Conservation (phyloP, 2,888 invertebrate species). For the Abscondita cerata region DNA sequence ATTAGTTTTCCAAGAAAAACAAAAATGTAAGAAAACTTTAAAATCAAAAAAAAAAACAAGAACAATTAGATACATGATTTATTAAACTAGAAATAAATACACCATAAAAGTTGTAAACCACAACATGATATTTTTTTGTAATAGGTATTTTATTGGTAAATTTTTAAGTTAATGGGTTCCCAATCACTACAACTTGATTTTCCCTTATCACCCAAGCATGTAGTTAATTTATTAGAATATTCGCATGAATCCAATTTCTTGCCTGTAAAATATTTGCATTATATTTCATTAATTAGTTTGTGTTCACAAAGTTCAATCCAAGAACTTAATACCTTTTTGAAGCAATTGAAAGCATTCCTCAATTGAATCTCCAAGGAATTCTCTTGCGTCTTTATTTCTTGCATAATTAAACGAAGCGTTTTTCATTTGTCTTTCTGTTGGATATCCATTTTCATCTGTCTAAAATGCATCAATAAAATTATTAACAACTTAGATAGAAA, state of each 20-base stretch:
- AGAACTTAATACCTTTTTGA: conserved; percentile 49
- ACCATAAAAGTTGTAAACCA: too few relatives aligned
- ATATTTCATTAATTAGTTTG: too few relatives aligned
- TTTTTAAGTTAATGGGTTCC: conserved; percentile 63
- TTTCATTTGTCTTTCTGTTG: conserved; percentile 69
- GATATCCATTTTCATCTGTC: conserved; percentile 69
- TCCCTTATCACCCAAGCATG: conserved; percentile 75
- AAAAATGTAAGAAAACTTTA: too few relatives aligned
- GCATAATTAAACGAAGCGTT: conserved; percentile 68
- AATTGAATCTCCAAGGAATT: conserved; percentile 74
- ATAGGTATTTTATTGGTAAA: conserved; percentile 46
- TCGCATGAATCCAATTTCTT: conserved; percentile 68
- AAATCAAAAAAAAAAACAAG: too few relatives aligned
- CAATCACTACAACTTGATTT: conserved; percentile 78
- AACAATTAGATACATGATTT: too few relatives aligned
- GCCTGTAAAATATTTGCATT: conserved; percentile 59
- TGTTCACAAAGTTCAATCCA: not conserved
- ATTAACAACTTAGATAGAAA: too few relatives aligned
- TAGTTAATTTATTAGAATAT: conserved; percentile 69
- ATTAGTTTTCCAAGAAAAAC: too few relatives aligned
- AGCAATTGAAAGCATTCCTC: conserved; percentile 73
- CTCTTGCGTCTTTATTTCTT: conserved; percentile 68
- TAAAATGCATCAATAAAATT: conserved; percentile 52
- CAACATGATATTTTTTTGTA: too few relatives aligned
- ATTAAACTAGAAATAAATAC: too few relatives aligned